A percentile compares a stretch with the other conserved stretches of the same genome.
Conservation (phyloP, 2,113 vertebrate genomes). For the Pomatostomus ruficeps region DNA sequence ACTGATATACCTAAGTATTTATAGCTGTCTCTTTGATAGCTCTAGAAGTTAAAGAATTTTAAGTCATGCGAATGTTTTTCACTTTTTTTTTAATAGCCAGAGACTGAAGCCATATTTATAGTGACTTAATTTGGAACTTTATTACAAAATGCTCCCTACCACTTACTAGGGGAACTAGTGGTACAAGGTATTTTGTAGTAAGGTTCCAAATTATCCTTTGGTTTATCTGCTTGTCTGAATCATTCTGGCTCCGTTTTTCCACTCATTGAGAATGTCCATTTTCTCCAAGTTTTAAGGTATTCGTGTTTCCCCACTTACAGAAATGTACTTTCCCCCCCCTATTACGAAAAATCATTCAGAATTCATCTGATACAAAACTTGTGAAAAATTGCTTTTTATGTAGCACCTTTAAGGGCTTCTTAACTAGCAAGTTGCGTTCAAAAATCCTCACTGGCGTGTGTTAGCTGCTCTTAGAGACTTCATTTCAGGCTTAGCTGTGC, state of each 20-base stretch:
- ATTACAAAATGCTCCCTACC: accelerated
- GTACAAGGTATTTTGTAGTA: not conserved
- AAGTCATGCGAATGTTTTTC: not conserved
- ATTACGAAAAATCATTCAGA: not conserved
- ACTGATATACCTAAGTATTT: not conserved
- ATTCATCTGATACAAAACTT: not conserved
- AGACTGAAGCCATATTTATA: not conserved
- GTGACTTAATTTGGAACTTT: not conserved
- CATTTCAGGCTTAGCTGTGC: not conserved
- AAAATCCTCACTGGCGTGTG: not conserved
- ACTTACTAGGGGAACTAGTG: not conserved
- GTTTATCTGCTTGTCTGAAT: not conserved
- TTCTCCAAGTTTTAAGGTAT: not conserved
- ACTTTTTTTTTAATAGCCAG: not conserved
- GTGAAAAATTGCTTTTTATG: not conserved
- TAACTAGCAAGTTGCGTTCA: not conserved
- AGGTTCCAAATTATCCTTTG: not conserved
- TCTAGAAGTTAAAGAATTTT: not conserved
- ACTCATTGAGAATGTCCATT: not conserved
- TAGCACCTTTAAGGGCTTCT: not conserved
- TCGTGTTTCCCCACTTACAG: not conserved
- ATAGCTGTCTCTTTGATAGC: not conserved
- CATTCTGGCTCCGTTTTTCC: not conserved
- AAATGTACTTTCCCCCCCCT: not conserved
- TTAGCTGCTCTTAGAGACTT: not conserved